Base-by-base conservation (phyloP, 2,888 invertebrate species). In the Eurytoma californica region DNA sequence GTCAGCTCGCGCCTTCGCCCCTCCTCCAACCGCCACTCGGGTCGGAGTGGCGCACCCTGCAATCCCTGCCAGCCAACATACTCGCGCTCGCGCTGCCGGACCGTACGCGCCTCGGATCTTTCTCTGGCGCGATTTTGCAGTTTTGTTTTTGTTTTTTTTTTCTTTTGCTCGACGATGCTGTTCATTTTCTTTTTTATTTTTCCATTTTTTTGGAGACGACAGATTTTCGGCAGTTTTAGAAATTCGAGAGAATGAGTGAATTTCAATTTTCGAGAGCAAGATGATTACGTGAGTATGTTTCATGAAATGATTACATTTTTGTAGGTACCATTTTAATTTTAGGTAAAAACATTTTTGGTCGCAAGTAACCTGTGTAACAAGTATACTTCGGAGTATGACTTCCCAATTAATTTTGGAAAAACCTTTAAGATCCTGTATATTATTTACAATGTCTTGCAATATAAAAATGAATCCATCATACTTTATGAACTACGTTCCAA, bases 81-180 rank as follows among this genome's bases (percentile, higher is more conserved):
- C 57, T 63, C 77, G 49, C 61, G 61, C 63, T 73, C 20, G 67
- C 49, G 57, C 49, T 55, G 57, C 49, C 73, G 63, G 67, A 60
- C 63, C 51, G 3, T 28, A 4, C 24, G 49, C 53, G 58, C 18
- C 13, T 66, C 60, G 65, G 0, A 4, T 7, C 13, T n/a, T 18
- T 20, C 53, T 20, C 53, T 30, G 30, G 55, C 30, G 63, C 30
- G 13, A 28, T 20, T 28, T n/a, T 12, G 12, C 72, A 39, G 24
- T 72, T 20, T 63, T 55, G 16, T 61, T 30, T 12, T 24, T 14
- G n/a, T 72, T 13, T 30, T 16, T 53, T n/a, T 20, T 16, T 16
- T 13, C n/a, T 1, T 39, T 13, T 39, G 4, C 39, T 16, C 49
- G 39, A 68, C n/a, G 30, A 57, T 12, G 30, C 7, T 16, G 55